Evolutionary conservation across 2,797 vertebrate species (phyloP).

Genomic region (Siniperca undulata): DNA sequence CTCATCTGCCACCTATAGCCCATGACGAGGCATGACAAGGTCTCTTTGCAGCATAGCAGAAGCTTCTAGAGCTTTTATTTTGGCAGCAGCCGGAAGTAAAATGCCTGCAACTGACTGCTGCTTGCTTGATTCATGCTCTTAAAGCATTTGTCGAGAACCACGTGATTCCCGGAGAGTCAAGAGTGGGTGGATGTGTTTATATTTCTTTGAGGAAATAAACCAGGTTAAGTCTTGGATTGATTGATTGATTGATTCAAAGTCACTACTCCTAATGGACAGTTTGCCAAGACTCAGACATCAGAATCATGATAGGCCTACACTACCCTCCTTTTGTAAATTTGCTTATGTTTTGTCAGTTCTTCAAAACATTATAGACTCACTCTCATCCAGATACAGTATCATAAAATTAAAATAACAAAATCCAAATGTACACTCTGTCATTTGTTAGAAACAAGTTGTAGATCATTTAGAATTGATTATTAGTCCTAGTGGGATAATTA

Average conservation of each 20-base stretch:
- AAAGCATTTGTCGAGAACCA: conserved; percentile 9
- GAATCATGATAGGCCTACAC: neutral
- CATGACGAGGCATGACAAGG: neutral
- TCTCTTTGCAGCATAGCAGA: neutral
- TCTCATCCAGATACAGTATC: neutral
- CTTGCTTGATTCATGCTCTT: accelerated
- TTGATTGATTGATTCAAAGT: neutral
- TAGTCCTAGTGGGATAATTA: neutral
- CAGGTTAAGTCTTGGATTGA: too few relatives aligned
- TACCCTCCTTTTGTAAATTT: neutral
- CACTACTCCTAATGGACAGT: neutral
- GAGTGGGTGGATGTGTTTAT: neutral
- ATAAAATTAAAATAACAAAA: neutral
- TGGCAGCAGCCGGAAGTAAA: neutral
- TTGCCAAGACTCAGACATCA: neutral
- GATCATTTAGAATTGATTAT: neutral
- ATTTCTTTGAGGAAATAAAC: neutral
- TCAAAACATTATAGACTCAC: neutral
- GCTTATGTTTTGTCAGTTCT: neutral
- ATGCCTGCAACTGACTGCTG: accelerated
- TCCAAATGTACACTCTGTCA: neutral
- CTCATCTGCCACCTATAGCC: conserved; percentile 1
- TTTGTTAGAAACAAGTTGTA: neutral
- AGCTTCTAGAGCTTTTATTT: conserved; percentile 40
- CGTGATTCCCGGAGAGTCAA: conserved; percentile 20